Evolutionary conservation across 2,113 vertebrate species (phyloP).

Genomic region (Trichomycterus rosablanca): DNA sequence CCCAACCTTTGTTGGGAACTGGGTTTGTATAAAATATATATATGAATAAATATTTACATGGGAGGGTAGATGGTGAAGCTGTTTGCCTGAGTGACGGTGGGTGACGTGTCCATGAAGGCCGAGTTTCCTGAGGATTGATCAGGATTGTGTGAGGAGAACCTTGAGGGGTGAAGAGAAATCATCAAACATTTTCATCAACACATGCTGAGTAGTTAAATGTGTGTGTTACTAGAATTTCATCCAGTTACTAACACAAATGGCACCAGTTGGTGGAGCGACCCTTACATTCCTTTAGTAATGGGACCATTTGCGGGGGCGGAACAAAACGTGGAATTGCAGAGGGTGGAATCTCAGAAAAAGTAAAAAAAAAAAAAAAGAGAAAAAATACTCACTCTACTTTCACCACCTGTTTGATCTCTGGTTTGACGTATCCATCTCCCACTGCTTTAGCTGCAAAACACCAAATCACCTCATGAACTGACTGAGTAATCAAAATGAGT

Average conservation of each 20-base stretch:
- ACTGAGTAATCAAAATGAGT: neutral
- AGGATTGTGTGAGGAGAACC: slow-evolving; percentile 77
- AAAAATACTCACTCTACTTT: slow-evolving; percentile 83
- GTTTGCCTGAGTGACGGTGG: slow-evolving; percentile 76
- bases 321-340: neutral
- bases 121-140: slow-evolving; percentile 70
- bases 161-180: slow-evolving; percentile 40
- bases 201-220: too few relatives aligned
- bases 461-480: neutral
- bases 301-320: too few relatives aligned
- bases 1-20: too few relatives aligned
- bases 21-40: too few relatives aligned
- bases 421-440: slow-evolving; percentile 91
- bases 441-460: slow-evolving; percentile 79
- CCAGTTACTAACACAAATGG: too few relatives aligned
- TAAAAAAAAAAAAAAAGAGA: too few relatives aligned
- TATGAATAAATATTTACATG: slow-evolving; percentile 72
- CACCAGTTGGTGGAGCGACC: too few relatives aligned
- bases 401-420: slow-evolving; percentile 97
- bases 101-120: slow-evolving; percentile 92
- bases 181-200: too few relatives aligned
- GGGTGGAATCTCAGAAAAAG: too few relatives aligned
- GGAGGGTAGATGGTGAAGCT: slow-evolving; percentile 78
- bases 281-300: too few relatives aligned
- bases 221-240: too few relatives aligned